Percentiles rank a stretch among this genome's conserved stretches.
These are phyloP conservation scores for Eidolon dupreanum DNA, from an alignment of 2,797 vertebrate species.

Conservation along the genomic window DNA sequence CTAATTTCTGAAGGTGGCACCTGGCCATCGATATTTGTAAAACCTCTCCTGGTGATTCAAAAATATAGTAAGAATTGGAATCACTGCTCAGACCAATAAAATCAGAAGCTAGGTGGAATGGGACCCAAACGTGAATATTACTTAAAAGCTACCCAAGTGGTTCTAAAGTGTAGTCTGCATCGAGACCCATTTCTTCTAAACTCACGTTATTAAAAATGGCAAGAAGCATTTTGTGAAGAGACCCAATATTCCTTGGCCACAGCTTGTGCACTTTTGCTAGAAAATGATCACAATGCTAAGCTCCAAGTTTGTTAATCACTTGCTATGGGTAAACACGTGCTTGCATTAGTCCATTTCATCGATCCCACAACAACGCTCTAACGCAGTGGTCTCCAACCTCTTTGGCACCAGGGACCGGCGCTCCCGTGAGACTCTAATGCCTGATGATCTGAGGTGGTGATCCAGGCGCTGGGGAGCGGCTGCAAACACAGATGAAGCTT, in stretches of 20 bases:
- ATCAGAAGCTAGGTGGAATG: slow-evolving; percentile 8
- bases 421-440: no score
- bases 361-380: not conserved
- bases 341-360: not conserved
- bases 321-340: not conserved
- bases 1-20: not conserved
- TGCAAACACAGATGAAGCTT: no score
- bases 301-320: not conserved
- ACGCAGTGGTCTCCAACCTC: not conserved
- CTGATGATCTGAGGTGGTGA: no score
- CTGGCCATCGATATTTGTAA: not conserved
- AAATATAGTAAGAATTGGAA: not conserved
- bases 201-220: not conserved
- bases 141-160: not conserved
- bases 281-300: not conserved
- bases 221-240: not conserved
- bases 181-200: slow-evolving; percentile 20
- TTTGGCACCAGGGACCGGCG: no score
- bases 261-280: not conserved
- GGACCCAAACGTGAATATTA: not conserved
- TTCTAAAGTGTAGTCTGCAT: not conserved
- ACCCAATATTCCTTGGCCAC: not conserved
- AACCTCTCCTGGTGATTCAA: not conserved
- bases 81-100: not conserved
- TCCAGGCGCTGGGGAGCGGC: no score